A percentile compares a stretch with the other conserved stretches of the same genome.
These are phyloP conservation scores for Melanotaenia maccullochi DNA, from an alignment of 2,797 vertebrate genomes.

Conservation along the genomic window DNA sequence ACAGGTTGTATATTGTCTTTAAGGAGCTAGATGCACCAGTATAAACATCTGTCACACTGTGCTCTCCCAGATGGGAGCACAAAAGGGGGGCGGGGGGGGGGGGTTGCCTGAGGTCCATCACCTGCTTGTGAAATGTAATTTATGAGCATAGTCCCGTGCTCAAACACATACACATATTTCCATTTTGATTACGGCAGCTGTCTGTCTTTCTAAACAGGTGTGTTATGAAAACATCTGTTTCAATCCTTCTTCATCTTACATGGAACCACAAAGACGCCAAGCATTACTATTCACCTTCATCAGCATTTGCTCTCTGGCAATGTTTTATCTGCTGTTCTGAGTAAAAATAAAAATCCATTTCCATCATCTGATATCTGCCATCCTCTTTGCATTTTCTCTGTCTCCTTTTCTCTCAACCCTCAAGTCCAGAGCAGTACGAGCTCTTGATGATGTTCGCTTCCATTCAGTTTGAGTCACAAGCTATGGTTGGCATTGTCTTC, in stretches of 20 bases:
- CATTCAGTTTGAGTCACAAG: conserved; percentile 33
- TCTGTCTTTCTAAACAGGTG: conserved; percentile 34
- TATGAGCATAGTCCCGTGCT: conserved; percentile 26
- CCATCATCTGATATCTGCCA: conserved; percentile 34
- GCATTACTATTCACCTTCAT: conserved; percentile 38
- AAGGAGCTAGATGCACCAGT: neutral
- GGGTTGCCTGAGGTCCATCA: conserved; percentile 52
- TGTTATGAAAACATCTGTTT: conserved; percentile 20
- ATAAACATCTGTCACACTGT: neutral
- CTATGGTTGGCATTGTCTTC: conserved; percentile 6
- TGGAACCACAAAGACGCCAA: conserved; percentile 24
- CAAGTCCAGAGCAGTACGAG: conserved; percentile 9
- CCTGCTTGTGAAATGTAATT: conserved; percentile 61
- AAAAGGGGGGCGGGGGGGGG: conserved; percentile 53
- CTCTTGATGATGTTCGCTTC: conserved; percentile 37
- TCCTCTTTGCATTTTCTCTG: neutral
- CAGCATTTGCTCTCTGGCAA: conserved; percentile 40
- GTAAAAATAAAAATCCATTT: conserved; percentile 49
- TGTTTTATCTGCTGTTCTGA: conserved; percentile 31
- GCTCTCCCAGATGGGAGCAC: conserved; percentile 52
- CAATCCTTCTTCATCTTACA: conserved; percentile 9
- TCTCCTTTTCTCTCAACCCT: neutral
- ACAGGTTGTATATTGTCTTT: neutral
- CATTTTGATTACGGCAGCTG: conserved; percentile 51
- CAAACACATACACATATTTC: neutral